Evolutionary conservation across 2,113 vertebrate genomes (phyloP), one percentile per base, ranked within the genome.

Genomic region (Podarcis raffonei): DNA sequence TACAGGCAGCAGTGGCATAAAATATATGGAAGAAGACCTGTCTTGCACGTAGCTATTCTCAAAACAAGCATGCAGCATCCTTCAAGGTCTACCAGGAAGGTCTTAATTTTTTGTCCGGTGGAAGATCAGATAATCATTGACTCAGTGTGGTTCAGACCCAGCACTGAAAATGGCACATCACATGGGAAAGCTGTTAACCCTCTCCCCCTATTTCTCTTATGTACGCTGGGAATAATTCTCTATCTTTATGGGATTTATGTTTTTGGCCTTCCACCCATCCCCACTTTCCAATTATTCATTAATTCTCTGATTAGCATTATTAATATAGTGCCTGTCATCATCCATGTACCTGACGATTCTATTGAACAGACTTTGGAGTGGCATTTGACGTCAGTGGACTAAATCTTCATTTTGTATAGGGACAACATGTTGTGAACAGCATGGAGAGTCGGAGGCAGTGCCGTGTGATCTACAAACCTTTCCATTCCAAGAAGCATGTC

Each of bases 21-120:
- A 87, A 87, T 79, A 79, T 76, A 37, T 68, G 27, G 30, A 39
- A 53, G 66, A 39, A 74, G 75, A 66, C 75, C 78, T 79, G 65
- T 80, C 35, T 92, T 84, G 71, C 3, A 82, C 72, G 69, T 62
- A 77, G 25, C 22, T 89, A 83, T 82, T 53, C n/a, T 81, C 66
- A 71, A 79, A 74, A 25, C 11, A 91, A 83, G 16, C 5, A 35
- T 6, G 1, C 12, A 1, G 1, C 27, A 74, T 86, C 59, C 81
- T 85, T 81, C 0, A 83, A 86, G 59, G 57, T 81, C n/a, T 81
- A 59, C 27, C 1, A 53, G 35, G 69, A 62, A 87, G 87, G 42
- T 75, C 80, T 87, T 83, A 66, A 78, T 53, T 81, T 87, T 39
- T 87, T 83, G 71, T 0, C 8, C 15, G 20, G 6, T 89, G 59